Base-by-base conservation (phyloP, 2,113 vertebrate species). In the Trichomycterus rosablanca region DNA sequence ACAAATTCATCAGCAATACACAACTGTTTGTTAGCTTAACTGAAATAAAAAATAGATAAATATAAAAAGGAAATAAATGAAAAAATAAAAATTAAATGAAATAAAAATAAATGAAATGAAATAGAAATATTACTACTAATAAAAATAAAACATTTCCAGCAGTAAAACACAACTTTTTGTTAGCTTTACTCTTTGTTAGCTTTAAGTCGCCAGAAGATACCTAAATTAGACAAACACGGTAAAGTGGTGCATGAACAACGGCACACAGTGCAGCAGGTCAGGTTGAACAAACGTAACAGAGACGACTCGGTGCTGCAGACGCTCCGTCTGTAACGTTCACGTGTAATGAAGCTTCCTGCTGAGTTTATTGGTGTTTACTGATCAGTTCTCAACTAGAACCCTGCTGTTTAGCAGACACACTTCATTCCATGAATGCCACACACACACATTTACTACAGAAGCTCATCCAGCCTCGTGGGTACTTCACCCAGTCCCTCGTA, bases 341-440 rank as follows among this genome's bases (percentile, higher is more conserved):
- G 22, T 24, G 49, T 51, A 35, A 49, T 55, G 50, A 34, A 34
- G 28, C 11, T 2, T 45, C 71, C 50, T 66, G 66, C 50, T 22
- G 61, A 9, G 62, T 60, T 66, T 73, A 69, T 62, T 73, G 62
- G 37, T 62, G 66, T 73, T 69, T 56, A 61, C 61, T 56, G 59
- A 66, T 73, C 66, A 65, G 53, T 66, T 61, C 71, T 30, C 57
- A 51, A 51, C 46, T 26, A 15, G 56, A 55, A 9, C 43, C 66
- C 51, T 66, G 56, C 45, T 73, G 71, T 62, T 63, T 63, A 40
- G 30, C 58, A 37, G 43, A 50, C 28, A 5, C 56, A 44, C 37
- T 62, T 45, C 49, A 16, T 66, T 59, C 30, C 24, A 37, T 60
- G 42, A 49, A 48, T 18, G 18, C 19, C 14, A 34, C 28, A 34